Evolutionary conservation across 2,113 vertebrate genomes (phyloP), one percentile per base, ranked within the genome.

Genomic region (Bufo gargarizans): DNA sequence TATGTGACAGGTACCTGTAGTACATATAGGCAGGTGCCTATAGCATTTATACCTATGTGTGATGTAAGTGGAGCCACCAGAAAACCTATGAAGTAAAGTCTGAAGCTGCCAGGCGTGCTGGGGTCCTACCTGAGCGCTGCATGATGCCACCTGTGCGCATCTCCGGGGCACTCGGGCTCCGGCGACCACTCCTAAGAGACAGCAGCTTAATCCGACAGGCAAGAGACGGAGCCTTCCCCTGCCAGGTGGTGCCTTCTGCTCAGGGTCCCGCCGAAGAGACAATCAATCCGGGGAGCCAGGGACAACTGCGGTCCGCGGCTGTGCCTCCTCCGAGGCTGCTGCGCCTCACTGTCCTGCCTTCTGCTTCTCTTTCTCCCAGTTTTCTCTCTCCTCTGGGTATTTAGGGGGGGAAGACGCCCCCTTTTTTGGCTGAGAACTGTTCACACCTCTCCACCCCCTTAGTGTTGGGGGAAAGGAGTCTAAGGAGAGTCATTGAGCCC

Each of bases 331-430:
- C 14, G 19, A 4, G 55, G 71, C n/a, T 19, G 33, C 94, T 94
- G 95, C 94, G 85, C 85, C 86, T 90, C 13, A 89, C 91, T 92
- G 93, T 92, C 45, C 88, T 88, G 89, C 83, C 58, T 88, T 89
- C 86, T 91, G 71, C 86, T 86, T 83, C 79, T 55, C 86, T 63
- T 87, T 90, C 91, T 90, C 89, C 90, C 90, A 90, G 90, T 90
- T 89, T 85, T 88, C 88, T 91, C 91, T 77, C 56, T 82, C 89
- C 86, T 85, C 92, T 91, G 91, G 92, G 81, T 89, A 89, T 92
- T 92, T 92, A 90, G 91, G 91, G 89, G 90, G 90, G 88, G 90
- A 90, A 88, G 89, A 89, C 90, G 90, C 89, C 91, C 90, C 91
- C 90, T 90, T 88, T 89, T 88, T 79, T 89, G 91, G 87, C 90